Evolutionary conservation across 2,888 invertebrate genomes (phyloP), one percentile per base, ranked within the genome.

Genomic region (Corbicula japonica): DNA sequence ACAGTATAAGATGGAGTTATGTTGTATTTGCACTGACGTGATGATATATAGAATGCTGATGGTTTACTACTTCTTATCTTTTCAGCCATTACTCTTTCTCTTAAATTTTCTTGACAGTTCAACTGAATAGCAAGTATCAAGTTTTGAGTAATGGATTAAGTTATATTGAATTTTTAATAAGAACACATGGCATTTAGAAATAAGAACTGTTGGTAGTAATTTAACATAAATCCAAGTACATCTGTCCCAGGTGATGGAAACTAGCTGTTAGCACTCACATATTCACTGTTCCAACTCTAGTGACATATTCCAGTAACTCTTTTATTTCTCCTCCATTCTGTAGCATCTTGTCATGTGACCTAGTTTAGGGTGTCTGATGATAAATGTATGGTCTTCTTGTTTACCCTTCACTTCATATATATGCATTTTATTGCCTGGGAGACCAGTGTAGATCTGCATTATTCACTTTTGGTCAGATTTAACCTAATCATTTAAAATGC

Each of bases 251-350:
- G 52, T 52, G n/a, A 18, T 8, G 32, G 52, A 30, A 32, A 52
- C 32, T 32, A 56, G 35, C 35, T 32, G 56, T 56, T 56, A 56
- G n/a, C n/a, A n/a, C n/a, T 56, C 35, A 35, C 34, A 32, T 56
- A 21, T 34, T 21, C 23, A 56, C 35, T 15, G 56, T 56, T 34
- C 56, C 56, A 54, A 54, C 41, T 66, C 66, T 66, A 52, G 66
- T 66, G 52, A 41, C 52, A 66, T 54, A 66, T 66, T 66, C 28
- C 52, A 66, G 66, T 66, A 52, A 66, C 65, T 65, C 3, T 35
- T 28, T 66, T 38, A 8, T 41, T 18, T 15, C 44, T 66, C 52
- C 41, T 41, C 15, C 54, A 38, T 28, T 23, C 38, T 35, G 34
- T 34, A 6, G 21, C 38, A 58, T 34, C 38, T 38, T 35, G 58